Evolutionary conservation across 1,140 invertebrate genomes (phyloP).

Genomic region (Drosophila pallidifrons): DNA sequence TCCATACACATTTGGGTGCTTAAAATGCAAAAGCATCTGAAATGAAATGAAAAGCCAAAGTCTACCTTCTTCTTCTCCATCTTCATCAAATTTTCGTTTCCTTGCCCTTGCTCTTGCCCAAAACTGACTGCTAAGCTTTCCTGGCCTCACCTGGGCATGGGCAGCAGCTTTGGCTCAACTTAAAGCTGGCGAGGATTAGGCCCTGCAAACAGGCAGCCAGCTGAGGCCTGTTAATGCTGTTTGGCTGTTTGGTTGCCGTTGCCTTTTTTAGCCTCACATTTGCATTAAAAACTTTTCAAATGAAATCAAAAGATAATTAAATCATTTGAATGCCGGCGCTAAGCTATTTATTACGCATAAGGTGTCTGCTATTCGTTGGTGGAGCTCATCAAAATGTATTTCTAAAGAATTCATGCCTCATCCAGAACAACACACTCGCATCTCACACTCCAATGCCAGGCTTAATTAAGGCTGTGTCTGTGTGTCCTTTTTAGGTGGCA

Average conservation of each 20-base stretch:
- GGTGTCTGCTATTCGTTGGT: slow-evolving; percentile 35
- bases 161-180: slow-evolving; percentile 4
- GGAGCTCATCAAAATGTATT: slow-evolving; percentile 16
- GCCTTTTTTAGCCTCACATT: slow-evolving; percentile 18
- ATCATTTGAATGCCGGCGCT: slow-evolving; percentile 47
- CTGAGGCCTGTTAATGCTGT: slow-evolving; percentile 1
- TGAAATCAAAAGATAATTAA: slow-evolving; percentile 75
- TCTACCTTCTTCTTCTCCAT: background rate
- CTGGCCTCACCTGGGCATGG: slow-evolving; percentile 20
- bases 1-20: slow-evolving; percentile 21
- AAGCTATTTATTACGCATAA: slow-evolving; percentile 56
- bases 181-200: slow-evolving; percentile 55
- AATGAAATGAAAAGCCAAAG: slow-evolving; percentile 32
- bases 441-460: slow-evolving; percentile 15
- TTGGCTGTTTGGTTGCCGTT: background rate
- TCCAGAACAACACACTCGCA: background rate
- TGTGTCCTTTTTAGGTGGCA: slow-evolving; percentile 1
- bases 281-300: slow-evolving; percentile 58
- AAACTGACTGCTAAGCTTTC: background rate
- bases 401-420: slow-evolving; percentile 15
- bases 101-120: background rate
- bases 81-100: background rate
- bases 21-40: slow-evolving; percentile 50
- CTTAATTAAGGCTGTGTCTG: slow-evolving; percentile 59
- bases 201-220: slow-evolving; percentile 31